Evolutionary conservation across 1,140 invertebrate genomes (phyloP).

Genomic region (Pentalonia nigronervosa): DNA sequence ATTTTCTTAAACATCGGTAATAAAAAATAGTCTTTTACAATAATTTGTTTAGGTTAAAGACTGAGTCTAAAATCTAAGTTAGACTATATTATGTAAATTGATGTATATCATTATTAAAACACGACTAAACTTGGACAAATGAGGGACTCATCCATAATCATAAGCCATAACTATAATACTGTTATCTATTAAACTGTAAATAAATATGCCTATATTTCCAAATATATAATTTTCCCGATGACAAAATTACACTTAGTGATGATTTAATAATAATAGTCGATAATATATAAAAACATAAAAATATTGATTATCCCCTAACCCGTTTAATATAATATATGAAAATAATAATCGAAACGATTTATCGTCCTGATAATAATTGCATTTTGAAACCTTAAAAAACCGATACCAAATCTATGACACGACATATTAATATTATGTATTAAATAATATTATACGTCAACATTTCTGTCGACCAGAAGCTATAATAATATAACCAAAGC

Average conservation of each 20-base stretch:
- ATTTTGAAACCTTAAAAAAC: neutral
- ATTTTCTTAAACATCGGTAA: neutral
- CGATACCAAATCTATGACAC: no score
- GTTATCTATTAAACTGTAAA: neutral
- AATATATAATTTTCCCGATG: no score
- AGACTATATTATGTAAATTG: neutral
- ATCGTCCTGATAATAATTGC: neutral
- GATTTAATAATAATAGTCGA: neutral
- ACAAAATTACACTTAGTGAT: neutral
- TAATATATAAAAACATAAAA: no score
- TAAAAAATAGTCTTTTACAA: neutral
- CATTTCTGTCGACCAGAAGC: neutral
- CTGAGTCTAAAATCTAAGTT: neutral
- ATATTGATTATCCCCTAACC: no score
- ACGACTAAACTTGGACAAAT: neutral
- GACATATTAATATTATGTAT: neutral
- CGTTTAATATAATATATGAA: neutral
- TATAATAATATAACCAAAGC: neutral
- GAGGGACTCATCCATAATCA: no score
- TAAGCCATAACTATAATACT: neutral
- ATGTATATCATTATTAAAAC: neutral
- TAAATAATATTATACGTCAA: neutral
- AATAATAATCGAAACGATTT: no score
- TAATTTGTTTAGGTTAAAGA: no score
- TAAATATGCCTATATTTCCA: neutral